A percentile compares a stretch with the other conserved stretches of the same genome.
phyloP scores from a whole-genome alignment of 2,797 vertebrate genomes.

The Tachyglossus aculeatus region DNA sequence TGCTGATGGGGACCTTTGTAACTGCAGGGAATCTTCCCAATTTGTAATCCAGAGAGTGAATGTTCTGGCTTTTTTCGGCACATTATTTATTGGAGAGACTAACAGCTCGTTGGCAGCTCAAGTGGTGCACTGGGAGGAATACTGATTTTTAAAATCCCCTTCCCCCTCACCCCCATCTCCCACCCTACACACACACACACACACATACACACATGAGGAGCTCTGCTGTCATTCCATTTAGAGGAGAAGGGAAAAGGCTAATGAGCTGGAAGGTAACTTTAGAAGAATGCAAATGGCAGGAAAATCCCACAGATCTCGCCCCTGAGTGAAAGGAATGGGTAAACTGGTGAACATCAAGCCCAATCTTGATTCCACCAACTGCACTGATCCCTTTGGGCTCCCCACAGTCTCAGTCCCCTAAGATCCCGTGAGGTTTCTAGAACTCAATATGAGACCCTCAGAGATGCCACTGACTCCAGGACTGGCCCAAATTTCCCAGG shows the following conservation, averaged over 20 bases:
- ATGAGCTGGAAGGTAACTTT: too few species aligned
- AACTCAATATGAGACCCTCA: background rate
- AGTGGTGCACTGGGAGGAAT: background rate
- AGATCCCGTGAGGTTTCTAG: background rate
- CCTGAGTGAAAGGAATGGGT: too few species aligned
- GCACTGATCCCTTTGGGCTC: background rate
- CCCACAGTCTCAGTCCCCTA: background rate
- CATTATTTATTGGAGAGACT: background rate
- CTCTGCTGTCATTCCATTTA: too few species aligned
- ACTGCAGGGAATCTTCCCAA: background rate
- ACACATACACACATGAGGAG: too few species aligned
- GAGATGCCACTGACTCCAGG: background rate
- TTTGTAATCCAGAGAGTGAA: background rate
- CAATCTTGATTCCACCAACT: too few species aligned
- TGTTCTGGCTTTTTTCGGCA: background rate
- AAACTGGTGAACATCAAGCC: too few species aligned
- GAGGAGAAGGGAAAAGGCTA: background rate
- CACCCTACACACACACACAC: too few species aligned
- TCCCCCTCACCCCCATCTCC: too few species aligned
- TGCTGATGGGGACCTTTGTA: too few species aligned
- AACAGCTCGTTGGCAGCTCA: background rate
- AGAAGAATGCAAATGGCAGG: background rate
- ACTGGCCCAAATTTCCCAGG: too few species aligned
- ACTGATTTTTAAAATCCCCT: background rate
- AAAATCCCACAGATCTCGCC: accelerated